Evolutionary conservation across 2,113 vertebrate species (phyloP), one percentile per base, ranked within the genome.

Genomic region (Chunga burmeisteri): DNA sequence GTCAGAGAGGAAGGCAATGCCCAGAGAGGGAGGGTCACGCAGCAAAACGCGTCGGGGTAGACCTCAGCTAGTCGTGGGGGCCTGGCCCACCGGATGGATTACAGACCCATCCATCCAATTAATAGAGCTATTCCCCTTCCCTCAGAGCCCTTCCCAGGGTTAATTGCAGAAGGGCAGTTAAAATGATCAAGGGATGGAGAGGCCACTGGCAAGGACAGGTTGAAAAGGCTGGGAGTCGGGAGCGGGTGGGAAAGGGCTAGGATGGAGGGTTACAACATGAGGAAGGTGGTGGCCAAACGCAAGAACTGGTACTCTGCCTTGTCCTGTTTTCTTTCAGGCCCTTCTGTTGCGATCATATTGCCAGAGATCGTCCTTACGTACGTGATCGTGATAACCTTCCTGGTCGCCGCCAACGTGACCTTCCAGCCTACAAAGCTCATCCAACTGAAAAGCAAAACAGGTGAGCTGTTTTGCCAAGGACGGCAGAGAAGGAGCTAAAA

Each of bases 311-410:
- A 3, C 63, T 50, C 70, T 66, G 50, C 67, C 50, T 49, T 4
- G 0, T 21, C 38, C 38, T 0, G 0, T 9, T 55, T 32, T 13
- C 85, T 55, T n/a, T 9, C 90, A 97, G 96, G 96, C 52, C 95
- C 96, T 50, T 96, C 96, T 6, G 3, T 74, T 32, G 96, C 95
- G 1, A 44, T 95, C 63, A 81, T 96, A 6, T 5, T 97, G 92
- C 96, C 96, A 0, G 92, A 59, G 82, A 90, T 97, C 0, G 21
- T 26, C 80, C 95, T 97, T 2, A 36, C 26, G 0, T 97, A 96
- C 21, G 46, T 94, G 15, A 44, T 32, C 0, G 42, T 94, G 63
- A 25, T 97, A 4, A 97, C 65, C 42, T 86, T 92, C 75, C 50
- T 97, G 47, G 96, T 95, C 8, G n/a, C 92, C 3, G 8, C 23